These are phyloP conservation scores for Equus przewalskii DNA, from an alignment of 2,113 vertebrate species.

Conservation along the genomic window DNA sequence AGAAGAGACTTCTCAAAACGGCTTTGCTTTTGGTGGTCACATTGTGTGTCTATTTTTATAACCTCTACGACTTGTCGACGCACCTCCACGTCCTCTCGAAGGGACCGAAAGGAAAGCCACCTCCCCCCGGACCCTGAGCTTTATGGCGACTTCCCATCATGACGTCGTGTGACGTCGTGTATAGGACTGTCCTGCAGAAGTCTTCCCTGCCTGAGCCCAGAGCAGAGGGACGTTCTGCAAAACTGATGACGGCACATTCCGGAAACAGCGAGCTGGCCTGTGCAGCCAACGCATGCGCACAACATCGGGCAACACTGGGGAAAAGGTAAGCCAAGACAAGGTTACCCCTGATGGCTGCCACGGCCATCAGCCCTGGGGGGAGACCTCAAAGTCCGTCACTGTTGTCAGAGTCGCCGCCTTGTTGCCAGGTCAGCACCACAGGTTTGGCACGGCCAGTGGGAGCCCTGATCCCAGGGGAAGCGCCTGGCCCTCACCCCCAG, in stretches of 20 bases:
- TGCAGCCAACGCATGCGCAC: neutral
- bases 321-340: neutral
- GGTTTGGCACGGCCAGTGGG: neutral
- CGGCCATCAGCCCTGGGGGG: too few relatives aligned
- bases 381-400: neutral
- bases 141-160: rapidly evolving
- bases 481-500: neutral
- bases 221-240: neutral
- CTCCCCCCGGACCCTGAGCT: neutral
- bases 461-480: neutral
- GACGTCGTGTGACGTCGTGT: neutral
- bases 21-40: neutral
- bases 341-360: neutral
- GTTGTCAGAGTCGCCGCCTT: neutral
- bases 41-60: neutral
- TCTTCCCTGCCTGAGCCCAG: neutral
- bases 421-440: rapidly evolving
- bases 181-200: neutral
- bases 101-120: neutral
- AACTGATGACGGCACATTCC: neutral
- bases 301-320: neutral
- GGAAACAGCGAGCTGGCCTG: neutral
- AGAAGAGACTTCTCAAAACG: neutral
- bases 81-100: neutral
- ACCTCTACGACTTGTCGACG: neutral